Evolutionary conservation across 2,797 vertebrate species (phyloP), one percentile per base, ranked within the genome.

Genomic region (Sebastolobus alascanus): DNA sequence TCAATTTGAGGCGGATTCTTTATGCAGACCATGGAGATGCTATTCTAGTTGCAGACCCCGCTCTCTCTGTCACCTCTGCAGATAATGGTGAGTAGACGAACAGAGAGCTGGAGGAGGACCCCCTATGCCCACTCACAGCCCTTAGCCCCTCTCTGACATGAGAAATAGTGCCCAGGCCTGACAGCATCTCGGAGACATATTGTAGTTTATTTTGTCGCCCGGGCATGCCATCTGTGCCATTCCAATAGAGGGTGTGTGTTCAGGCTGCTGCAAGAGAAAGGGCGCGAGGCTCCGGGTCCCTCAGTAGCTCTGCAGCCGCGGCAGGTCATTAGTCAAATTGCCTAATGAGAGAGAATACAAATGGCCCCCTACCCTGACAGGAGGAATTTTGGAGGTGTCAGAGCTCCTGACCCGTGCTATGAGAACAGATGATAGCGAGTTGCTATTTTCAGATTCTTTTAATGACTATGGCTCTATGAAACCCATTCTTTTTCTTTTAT

Each of bases 361-460:
- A 95, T 89, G 75, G 93, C 88, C 93, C 89, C 91, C 92, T 84
- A 80, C 75, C 93, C 92, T 95, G 95, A 94, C 89, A 94, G 95
- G 94, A 96, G 94, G 93, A 96, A 94, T 96, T 95, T 96, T 95
- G 95, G 94, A 94, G 95, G 93, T 96, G 95, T 95, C 92, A 92
- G 93, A 92, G 93, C 92, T 94, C 90, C 88, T 93, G 95, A 96
- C 96, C 96, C 95, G 91, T 95, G 91, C 95, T 93, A 95, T 94
- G 95, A 96, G 95, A 96, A 96, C 96, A 96, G 95, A 96, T 96
- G 96, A 96, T 95, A 91, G 94, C 84, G 91, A 90, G 90, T 90
- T 95, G 95, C 95, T 96, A 96, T 97, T 96, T 96, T 96, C 94
- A 95, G 96, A 96, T 94, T 94, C 92, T 95, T 96, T 95, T 96